Percentiles rank a stretch among this genome's conserved stretches.
phyloP scores from a whole-genome alignment of 2,888 invertebrate genomes.

The Tenthredo livida region DNA sequence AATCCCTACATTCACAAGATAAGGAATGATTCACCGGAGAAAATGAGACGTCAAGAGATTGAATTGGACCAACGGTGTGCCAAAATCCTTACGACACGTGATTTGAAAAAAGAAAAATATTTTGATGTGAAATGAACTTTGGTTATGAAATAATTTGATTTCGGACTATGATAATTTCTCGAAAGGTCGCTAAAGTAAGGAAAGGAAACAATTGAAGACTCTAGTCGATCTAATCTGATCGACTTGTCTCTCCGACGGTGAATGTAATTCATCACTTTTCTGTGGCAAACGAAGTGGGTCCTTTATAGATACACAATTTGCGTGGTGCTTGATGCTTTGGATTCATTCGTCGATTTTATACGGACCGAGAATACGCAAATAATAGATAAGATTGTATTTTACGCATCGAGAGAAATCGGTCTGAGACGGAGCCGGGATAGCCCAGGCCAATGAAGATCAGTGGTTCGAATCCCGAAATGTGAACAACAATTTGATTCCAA shows the following conservation, averaged over 20 bases:
- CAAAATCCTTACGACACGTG: no score
- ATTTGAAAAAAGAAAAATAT: no score
- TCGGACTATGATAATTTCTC: no score
- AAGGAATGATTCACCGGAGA: no score
- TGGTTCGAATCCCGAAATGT: conserved; percentile 15
- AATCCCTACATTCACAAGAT: no score
- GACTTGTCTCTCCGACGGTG: conserved; percentile 5
- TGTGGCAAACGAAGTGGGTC: background rate
- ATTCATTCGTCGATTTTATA: background rate
- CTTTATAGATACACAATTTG: conserved; percentile 9
- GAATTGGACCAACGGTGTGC: no score
- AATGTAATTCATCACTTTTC: conserved; percentile 38
- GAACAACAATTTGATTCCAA: background rate
- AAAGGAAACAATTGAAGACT: background rate
- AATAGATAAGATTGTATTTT: conserved; percentile 18
- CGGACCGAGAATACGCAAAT: background rate
- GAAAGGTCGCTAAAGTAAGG: no score
- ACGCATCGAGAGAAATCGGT: conserved; percentile 7
- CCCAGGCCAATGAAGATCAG: conserved; percentile 6
- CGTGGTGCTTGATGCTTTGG: background rate
- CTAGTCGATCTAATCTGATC: background rate
- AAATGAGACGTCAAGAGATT: no score
- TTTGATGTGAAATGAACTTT: no score
- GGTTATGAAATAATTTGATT: no score
- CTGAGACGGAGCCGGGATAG: background rate